phyloP scores from a whole-genome alignment of 2,797 vertebrate genomes.

The Acomys russatus region DNA sequence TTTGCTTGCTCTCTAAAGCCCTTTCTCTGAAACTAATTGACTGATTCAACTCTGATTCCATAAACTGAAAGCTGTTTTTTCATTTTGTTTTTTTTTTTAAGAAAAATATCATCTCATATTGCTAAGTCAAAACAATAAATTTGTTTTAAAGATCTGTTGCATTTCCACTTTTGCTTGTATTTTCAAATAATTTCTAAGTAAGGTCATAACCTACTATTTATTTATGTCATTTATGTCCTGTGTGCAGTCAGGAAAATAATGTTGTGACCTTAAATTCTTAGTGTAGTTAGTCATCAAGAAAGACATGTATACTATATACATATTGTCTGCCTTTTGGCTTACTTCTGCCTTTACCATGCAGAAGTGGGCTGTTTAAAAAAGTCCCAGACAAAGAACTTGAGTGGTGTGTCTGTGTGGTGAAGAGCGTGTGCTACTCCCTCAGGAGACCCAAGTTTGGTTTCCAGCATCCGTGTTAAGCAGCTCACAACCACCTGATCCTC shows the following conservation, averaged over 20 bases:
- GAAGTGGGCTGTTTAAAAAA: not conserved
- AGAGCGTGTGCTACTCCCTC: not conserved
- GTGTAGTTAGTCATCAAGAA: not conserved
- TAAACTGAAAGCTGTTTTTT: conserved; percentile 3
- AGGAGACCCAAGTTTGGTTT: too few relatives aligned
- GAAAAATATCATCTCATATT: not conserved
- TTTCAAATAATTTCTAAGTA: not conserved
- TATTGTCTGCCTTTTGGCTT: not conserved
- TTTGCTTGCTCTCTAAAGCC: conserved; percentile 27
- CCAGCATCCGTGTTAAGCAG: not conserved
- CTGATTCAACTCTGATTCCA: conserved; percentile 29
- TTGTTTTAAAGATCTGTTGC: not conserved
- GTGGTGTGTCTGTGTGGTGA: not conserved
- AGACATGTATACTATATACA: not conserved
- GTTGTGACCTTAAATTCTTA: not conserved
- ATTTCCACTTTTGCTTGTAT: conserved; percentile 18
- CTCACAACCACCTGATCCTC: not conserved
- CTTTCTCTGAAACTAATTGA: conserved; percentile 20
- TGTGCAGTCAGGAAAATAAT: not conserved
- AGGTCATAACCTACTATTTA: not conserved
- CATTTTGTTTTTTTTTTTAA: conserved; percentile 24
- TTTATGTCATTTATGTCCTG: not conserved
- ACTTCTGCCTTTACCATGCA: not conserved
- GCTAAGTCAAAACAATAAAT: conserved; percentile 24
- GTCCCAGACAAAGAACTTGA: not conserved